Evolutionary conservation across 2,797 vertebrate species (phyloP).

Genomic region (Bradypodion ventrale): DNA sequence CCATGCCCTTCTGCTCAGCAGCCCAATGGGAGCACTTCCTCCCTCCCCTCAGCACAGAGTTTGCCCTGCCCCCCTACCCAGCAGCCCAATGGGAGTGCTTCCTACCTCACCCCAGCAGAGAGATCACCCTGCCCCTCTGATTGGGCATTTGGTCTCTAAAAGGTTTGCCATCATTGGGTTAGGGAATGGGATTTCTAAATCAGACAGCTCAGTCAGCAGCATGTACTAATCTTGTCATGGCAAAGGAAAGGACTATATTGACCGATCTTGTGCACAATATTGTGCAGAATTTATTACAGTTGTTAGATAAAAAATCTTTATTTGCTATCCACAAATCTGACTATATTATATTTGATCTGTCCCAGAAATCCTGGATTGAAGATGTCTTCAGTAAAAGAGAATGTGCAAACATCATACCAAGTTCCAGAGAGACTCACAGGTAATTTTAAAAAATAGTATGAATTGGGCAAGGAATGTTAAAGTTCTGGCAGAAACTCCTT

Average conservation of each 20-base stretch:
- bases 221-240: neutral
- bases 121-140: too few species aligned
- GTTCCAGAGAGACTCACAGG: constrained; percentile 90
- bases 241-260: neutral
- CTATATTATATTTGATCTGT: constrained; percentile 73
- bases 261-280: neutral
- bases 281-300: neutral
- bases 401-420: constrained; percentile 87
- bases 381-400: constrained; percentile 90
- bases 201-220: neutral
- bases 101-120: too few species aligned
- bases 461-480: too few species aligned
- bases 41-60: too few species aligned
- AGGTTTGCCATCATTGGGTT: too few species aligned
- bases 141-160: too few species aligned
- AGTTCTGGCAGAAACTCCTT: too few species aligned
- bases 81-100: too few species aligned
- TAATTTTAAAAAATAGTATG: too few species aligned
- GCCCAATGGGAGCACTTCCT: too few species aligned
- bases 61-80: too few species aligned
- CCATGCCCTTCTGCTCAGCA: too few species aligned
- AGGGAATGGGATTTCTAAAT: neutral
- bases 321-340: neutral
- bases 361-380: constrained; percentile 90
- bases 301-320: neutral